A percentile compares a stretch with the other conserved stretches of the same genome.
Evolutionary conservation across 37 sponge, comb jelly and placozoan genomes (phyloP).

Genomic region (Halichondria panicea): DNA sequence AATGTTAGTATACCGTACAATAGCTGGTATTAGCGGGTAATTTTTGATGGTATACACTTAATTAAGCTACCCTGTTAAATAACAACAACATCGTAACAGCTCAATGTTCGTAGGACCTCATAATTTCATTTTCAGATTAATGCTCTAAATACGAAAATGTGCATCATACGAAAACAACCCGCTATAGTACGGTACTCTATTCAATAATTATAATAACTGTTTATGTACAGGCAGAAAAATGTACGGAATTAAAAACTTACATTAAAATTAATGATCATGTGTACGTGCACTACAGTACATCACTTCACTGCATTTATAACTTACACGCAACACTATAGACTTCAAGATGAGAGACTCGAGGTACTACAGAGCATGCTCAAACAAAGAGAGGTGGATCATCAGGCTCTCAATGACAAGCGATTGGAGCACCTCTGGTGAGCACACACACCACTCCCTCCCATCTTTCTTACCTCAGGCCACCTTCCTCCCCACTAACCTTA

Average conservation of each 20-base stretch:
- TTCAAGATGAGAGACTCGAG: slow-evolving; percentile 75
- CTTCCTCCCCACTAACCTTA: background rate
- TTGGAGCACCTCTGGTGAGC: slow-evolving; percentile 91
- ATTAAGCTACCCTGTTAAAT: too few species aligned
- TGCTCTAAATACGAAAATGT: background rate
- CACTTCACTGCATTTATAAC: too few species aligned
- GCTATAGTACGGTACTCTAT: background rate
- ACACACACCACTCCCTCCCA: background rate
- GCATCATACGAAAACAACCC: background rate
- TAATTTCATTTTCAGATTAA: background rate
- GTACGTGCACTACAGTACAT: background rate
- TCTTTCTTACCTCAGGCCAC: background rate
- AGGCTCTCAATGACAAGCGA: slow-evolving; percentile 67
- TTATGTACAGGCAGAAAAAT: too few species aligned
- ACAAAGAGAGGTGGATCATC: slow-evolving; percentile 78
- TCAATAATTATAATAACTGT: too few species aligned
- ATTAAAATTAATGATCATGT: background rate
- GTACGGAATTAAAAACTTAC: background rate
- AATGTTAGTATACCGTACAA: too few species aligned
- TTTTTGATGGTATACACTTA: too few species aligned
- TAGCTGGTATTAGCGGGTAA: too few species aligned
- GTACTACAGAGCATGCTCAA: slow-evolving; percentile 71
- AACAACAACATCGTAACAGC: too few species aligned
- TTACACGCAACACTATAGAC: slow-evolving; percentile 17
- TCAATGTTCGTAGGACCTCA: too few species aligned